Percentiles rank a stretch among this genome's conserved stretches.
Conservation (phyloP, 1,140 invertebrate genomes). For the Harlomillsia oculata region DNA sequence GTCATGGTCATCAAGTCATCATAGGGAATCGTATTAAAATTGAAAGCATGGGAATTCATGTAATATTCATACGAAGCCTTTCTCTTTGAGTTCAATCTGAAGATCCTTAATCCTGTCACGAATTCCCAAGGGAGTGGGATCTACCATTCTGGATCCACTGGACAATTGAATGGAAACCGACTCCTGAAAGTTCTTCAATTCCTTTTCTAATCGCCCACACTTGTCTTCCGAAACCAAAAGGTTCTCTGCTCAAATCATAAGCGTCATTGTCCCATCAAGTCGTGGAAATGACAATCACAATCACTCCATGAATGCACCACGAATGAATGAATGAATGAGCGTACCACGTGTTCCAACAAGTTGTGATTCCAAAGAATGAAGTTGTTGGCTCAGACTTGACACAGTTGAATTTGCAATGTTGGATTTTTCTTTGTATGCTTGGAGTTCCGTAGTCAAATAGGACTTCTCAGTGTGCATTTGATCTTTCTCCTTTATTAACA, state of each 20-base stretch:
- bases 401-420: constrained; percentile 27
- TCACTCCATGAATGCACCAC: too few relatives aligned
- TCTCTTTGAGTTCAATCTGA: constrained; percentile 62
- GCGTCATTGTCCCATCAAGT: too few relatives aligned
- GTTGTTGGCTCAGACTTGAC: constrained; percentile 27
- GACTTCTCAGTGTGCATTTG: constrained; percentile 31
- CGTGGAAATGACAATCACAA: too few relatives aligned
- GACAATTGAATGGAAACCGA: constrained; percentile 57
- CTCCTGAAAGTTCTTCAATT: constrained; percentile 57
- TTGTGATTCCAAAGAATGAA: constrained; percentile 28
- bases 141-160: constrained; percentile 57
- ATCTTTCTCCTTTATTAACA: constrained; percentile 30
- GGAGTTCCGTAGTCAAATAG: constrained; percentile 29
- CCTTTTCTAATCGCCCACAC: constrained; percentile 46
- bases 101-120: constrained; percentile 66
- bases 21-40: too few relatives aligned
- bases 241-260: constrained; percentile 21
- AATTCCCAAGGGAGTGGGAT: constrained; percentile 61
- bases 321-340: too few relatives aligned
- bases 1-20: too few relatives aligned
- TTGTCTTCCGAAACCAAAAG: constrained; percentile 23
- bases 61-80: constrained; percentile 50
- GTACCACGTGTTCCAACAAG: too few relatives aligned
- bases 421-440: constrained; percentile 25
- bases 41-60: not conserved